Base-by-base conservation (phyloP, 2,888 invertebrate genomes). In the Trachelus stipa region DNA sequence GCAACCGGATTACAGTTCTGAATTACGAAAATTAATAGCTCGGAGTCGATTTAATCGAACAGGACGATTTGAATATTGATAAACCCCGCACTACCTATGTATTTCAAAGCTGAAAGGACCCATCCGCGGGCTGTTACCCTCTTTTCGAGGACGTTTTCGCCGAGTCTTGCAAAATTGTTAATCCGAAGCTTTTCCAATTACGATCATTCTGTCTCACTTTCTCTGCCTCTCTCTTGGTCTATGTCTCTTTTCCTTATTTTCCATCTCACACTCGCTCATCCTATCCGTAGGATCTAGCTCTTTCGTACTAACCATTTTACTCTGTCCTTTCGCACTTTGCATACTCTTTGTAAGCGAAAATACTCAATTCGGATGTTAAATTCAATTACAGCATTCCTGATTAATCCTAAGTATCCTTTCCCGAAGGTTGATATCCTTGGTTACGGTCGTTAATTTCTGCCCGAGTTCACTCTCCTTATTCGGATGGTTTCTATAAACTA, bases 141-240 rank as follows among this genome's bases (percentile, higher is more conserved):
- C 87, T 87, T 85, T 85, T 84, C 82, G 80, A 79, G 81, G 81
- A 85, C 84, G 84, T 88, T 91, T 91, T 90, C 88, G 90, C 88
- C 88, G 88, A 91, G 87, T 87, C 88, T 88, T 85, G 89, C 90
- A 90, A 90, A 91, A 91, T 90, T 90, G 89, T 91, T 90, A 91
- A 91, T 91, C 89, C 88, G 83, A 86, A 88, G 89, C 89, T 90
- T 90, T 89, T 90, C 88, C 89, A 91, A 91, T 91, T 91, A 90
- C 85, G 15, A 35, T 74, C 82, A 81, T 78, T 78, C 80, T 83
- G 80, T 80, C 76, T 81, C 80, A 76, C 81, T 81, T 79, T 79
- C 78, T 81, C 77, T 75, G 33, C 69, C 9, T 23, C 40, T 56
- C 23, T 23, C 40, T 23, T 23, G 15, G 9, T 56, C 23, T 56